phyloP scores from a whole-genome alignment of 1,140 invertebrate genomes.

The Drosophila lini region DNA sequence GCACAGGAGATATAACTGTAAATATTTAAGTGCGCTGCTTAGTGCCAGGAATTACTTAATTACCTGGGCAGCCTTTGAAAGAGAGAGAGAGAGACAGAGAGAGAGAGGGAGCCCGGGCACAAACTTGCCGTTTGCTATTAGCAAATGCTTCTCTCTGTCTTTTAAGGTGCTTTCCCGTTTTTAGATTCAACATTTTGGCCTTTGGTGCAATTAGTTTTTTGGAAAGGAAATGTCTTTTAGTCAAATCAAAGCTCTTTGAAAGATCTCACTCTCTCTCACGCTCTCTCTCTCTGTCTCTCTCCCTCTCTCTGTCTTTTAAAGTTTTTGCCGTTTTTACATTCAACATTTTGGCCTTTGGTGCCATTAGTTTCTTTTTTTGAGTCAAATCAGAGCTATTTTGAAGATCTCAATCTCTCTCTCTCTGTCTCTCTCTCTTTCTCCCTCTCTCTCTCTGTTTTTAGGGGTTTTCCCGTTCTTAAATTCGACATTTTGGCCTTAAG shows the following conservation, averaged over 20 bases:
- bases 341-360: too few relatives aligned
- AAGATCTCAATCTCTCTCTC: too few relatives aligned
- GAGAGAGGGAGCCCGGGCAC: not conserved
- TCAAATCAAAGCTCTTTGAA: not conserved
- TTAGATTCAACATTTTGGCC: not conserved
- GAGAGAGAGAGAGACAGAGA: not conserved
- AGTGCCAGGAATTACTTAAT: conserved; percentile 46
- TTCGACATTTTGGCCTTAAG: too few relatives aligned
- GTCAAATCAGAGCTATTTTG: too few relatives aligned
- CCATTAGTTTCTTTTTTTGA: too few relatives aligned
- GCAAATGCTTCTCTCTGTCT: not conserved
- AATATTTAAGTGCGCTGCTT: conserved; percentile 69
- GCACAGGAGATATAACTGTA: conserved; percentile 59
- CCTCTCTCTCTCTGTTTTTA: too few relatives aligned
- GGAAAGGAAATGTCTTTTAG: not conserved
- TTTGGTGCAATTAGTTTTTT: not conserved
- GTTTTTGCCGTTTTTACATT: too few relatives aligned
- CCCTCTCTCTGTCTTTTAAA: too few relatives aligned
- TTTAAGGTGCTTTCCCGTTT: not conserved
- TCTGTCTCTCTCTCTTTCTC: too few relatives aligned
- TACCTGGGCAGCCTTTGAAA: conserved; percentile 23
- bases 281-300: too few relatives aligned
- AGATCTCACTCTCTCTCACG: not conserved
- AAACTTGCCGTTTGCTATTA: conserved; percentile 21
- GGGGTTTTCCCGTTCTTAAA: too few relatives aligned